A percentile compares a stretch with the other conserved stretches of the same genome.
Evolutionary conservation across 2,113 vertebrate genomes (phyloP).

Genomic region (Pituophis catenifer): DNA sequence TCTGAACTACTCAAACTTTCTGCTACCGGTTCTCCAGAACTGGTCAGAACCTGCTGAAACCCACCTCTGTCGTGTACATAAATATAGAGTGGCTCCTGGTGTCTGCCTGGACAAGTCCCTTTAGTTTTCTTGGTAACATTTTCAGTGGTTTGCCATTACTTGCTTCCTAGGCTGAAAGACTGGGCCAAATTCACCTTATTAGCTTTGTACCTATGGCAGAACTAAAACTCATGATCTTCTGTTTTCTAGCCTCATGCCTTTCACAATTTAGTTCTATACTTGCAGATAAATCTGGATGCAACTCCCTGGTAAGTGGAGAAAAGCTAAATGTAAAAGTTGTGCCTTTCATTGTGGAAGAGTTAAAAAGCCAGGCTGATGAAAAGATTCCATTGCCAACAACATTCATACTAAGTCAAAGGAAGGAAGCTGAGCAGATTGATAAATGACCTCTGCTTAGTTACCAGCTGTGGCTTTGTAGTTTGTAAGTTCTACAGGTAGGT

Average conservation of each 20-base stretch:
- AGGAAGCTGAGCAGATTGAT: neutral
- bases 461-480: neutral
- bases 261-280: neutral
- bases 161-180: neutral
- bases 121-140: neutral
- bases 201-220: neutral
- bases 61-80: neutral
- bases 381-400: neutral
- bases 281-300: neutral
- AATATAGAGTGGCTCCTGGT: neutral
- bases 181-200: neutral
- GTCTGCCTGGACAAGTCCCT: neutral
- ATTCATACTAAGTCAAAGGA: neutral
- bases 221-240: neutral
- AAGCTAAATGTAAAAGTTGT: neutral
- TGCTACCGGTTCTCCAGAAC: no score
- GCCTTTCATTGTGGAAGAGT: neutral
- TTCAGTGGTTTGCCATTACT: neutral
- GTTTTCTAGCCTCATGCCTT: neutral
- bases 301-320: neutral
- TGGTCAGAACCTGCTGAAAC: no score
- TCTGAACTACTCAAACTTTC: no score
- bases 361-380: neutral
- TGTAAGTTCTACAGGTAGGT: slow-evolving; percentile 35
- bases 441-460: neutral